A percentile compares a stretch with the other conserved stretches of the same genome.
Conservation (phyloP, 2,113 vertebrate genomes). For the Cardinalis cardinalis region DNA sequence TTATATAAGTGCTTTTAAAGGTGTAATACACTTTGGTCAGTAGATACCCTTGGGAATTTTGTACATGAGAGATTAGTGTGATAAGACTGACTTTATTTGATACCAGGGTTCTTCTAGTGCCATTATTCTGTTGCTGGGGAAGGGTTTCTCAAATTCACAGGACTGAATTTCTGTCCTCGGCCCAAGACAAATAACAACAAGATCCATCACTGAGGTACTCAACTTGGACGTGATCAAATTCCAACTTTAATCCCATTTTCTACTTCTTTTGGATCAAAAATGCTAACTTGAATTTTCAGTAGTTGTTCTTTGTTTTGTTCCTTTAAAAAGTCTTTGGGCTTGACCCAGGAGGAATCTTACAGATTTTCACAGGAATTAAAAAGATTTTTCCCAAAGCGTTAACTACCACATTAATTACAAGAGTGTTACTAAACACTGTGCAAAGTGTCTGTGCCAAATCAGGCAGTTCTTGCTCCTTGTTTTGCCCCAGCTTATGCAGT, state of each 20-base stretch:
- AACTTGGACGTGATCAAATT: neutral
- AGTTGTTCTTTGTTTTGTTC: neutral
- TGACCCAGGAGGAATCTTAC: neutral
- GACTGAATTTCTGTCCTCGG: neutral
- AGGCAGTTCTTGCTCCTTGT: neutral
- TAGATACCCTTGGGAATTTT: neutral
- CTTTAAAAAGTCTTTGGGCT: neutral
- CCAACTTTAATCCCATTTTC: neutral
- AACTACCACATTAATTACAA: neutral
- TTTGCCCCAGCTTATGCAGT: neutral
- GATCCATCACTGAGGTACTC: neutral
- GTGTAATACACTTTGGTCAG: neutral
- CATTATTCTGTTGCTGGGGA: neutral
- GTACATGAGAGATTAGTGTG: neutral
- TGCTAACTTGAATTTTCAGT: neutral
- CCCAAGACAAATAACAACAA: neutral
- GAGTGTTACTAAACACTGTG: neutral
- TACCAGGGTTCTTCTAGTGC: neutral
- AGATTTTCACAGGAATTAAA: neutral
- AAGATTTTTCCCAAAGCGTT: neutral
- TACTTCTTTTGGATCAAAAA: neutral
- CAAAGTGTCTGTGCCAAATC: neutral
- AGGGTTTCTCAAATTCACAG: neutral
- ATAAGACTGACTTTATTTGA: neutral
- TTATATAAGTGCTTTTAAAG: neutral